Percentiles rank a stretch among this genome's conserved stretches.
Evolutionary conservation across 2,113 vertebrate species (phyloP).

Genomic region (Merops nubicus): DNA sequence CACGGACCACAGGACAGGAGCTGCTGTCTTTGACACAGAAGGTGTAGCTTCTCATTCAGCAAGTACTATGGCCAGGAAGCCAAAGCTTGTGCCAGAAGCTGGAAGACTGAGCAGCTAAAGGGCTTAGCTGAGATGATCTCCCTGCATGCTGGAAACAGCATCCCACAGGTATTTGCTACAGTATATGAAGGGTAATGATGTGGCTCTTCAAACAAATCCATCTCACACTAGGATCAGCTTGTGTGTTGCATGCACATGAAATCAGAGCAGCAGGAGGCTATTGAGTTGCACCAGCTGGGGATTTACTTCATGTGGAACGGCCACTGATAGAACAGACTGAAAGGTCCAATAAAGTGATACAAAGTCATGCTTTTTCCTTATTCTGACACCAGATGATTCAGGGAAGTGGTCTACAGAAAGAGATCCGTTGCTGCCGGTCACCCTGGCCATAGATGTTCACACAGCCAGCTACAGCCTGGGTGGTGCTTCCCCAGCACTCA

Average conservation of each 20-base stretch:
- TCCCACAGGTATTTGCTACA: not conserved
- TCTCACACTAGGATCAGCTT: not conserved
- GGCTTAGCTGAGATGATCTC: not conserved
- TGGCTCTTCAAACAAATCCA: not conserved
- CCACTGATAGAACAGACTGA: not conserved
- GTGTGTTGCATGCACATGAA: fast-evolving
- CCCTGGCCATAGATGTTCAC: not conserved
- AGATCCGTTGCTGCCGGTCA: not conserved
- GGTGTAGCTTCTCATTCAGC: not conserved
- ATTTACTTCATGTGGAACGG: not conserved
- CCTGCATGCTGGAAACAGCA: fast-evolving
- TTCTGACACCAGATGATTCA: not conserved
- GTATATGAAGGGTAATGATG: not conserved
- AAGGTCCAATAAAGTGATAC: not conserved
- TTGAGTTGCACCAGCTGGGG: not conserved
- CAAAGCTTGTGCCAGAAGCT: not conserved
- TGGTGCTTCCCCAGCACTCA: not conserved
- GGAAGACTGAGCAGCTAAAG: not conserved
- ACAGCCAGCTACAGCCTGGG: not conserved
- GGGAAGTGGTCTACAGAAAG: not conserved
- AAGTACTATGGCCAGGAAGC: fast-evolving
- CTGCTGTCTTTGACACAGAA: not conserved
- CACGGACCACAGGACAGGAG: no score
- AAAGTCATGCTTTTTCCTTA: not conserved
- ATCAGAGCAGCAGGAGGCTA: not conserved